These are phyloP conservation scores for Mixornis gularis DNA, from an alignment of 2,113 vertebrate genomes.

Conservation along the genomic window DNA sequence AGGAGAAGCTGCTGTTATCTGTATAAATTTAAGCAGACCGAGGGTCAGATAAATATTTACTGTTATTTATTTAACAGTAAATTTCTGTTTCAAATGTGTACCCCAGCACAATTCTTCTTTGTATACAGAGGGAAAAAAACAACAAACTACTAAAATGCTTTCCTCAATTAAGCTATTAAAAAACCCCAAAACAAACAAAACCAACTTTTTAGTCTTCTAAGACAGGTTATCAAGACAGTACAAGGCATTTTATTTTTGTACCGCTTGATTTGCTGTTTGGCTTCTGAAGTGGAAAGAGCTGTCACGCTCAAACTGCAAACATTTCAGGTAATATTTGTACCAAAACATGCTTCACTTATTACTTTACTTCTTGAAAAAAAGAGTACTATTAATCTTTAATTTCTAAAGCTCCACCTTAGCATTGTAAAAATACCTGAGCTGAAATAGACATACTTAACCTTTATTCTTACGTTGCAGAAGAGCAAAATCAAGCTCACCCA, in stretches of 20 bases:
- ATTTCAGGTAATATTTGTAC: not conserved
- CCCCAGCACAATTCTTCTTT: not conserved
- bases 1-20: not conserved
- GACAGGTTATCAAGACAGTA: not conserved
- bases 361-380: not conserved
- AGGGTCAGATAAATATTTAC: not conserved
- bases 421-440: not conserved
- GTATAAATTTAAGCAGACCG: not conserved
- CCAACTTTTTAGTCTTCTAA: not conserved
- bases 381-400: not conserved
- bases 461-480: not conserved
- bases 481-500: not conserved
- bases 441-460: not conserved
- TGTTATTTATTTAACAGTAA: not conserved
- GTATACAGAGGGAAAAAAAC: accelerated
- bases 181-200: not conserved
- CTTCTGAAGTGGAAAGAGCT: not conserved
- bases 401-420: not conserved
- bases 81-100: not conserved
- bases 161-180: not conserved
- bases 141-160: not conserved
- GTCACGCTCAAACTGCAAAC: not conserved
- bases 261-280: not conserved
- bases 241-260: not conserved
- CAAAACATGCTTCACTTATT: not conserved